phyloP scores from a whole-genome alignment of 2,113 vertebrate species.

The Garra rufa region DNA sequence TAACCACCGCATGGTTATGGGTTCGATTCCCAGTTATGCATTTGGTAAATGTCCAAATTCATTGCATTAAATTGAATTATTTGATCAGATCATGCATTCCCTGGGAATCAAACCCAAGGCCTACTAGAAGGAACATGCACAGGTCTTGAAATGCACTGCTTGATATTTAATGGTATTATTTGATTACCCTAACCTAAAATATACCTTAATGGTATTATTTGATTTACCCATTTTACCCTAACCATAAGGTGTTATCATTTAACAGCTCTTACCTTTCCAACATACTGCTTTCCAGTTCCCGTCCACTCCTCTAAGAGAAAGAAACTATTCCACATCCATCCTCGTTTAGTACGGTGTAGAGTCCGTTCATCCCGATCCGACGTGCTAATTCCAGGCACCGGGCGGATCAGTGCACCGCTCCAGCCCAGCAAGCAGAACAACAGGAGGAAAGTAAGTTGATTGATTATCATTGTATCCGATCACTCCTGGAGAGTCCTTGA shows the following conservation, averaged over 20 bases:
- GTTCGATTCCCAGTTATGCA: neutral
- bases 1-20: neutral
- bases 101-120: neutral
- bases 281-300: constrained; percentile 93
- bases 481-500: constrained; percentile 59
- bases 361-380: constrained; percentile 76
- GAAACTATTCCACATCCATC: constrained; percentile 99
- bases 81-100: neutral
- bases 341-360: constrained; percentile 89
- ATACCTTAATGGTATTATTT: no score
- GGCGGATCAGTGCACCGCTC: constrained; percentile 65
- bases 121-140: neutral
- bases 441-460: constrained; percentile 69
- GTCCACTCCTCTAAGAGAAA: constrained; percentile 96
- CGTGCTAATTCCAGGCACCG: constrained; percentile 73
- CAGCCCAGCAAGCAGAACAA: constrained; percentile 69
- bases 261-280: constrained; percentile 91
- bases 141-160: neutral
- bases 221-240: no score
- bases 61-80: neutral
- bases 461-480: constrained; percentile 77
- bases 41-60: neutral
- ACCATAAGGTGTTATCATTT: no score
- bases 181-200: no score
- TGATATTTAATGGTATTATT: no score